These are phyloP conservation scores for Nothobranchius furzeri DNA, from an alignment of 2,113 vertebrate genomes.

Conservation along the genomic window DNA sequence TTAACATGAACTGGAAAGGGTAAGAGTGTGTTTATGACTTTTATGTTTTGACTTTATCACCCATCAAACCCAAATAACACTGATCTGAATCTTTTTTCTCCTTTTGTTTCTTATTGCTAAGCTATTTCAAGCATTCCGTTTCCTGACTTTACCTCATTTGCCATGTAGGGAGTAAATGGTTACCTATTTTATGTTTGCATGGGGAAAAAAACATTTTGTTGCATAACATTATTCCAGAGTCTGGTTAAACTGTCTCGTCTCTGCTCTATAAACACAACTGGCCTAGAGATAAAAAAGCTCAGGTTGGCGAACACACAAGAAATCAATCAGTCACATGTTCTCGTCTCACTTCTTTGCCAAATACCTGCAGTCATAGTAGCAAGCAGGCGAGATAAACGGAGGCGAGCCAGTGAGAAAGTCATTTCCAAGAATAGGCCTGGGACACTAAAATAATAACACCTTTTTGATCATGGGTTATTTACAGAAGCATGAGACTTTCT, in stretches of 20 bases:
- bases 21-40: too few species aligned
- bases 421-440: constrained; percentile 16
- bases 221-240: constrained; percentile 11
- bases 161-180: background rate
- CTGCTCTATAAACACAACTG: constrained; percentile 11
- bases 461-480: background rate
- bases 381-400: constrained; percentile 28
- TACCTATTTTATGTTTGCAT: background rate
- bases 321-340: constrained; percentile 34
- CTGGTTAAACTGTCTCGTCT: constrained; percentile 14
- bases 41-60: too few species aligned
- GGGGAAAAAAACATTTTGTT: constrained; percentile 15
- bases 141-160: background rate
- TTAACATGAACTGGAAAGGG: too few species aligned
- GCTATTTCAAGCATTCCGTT: background rate
- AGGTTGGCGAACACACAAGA: constrained; percentile 41
- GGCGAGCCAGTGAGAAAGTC: background rate
- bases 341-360: constrained; percentile 39
- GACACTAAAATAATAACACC: background rate
- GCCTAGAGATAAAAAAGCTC: constrained; percentile 10
- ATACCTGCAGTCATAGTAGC: constrained; percentile 52
- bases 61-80: too few species aligned
- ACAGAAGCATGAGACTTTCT: too few species aligned
- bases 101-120: background rate
- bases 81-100: too few species aligned